Percentiles rank a stretch among this genome's conserved stretches.
phyloP scores from a whole-genome alignment of 1,140 invertebrate species.

The Adelges cooleyi region DNA sequence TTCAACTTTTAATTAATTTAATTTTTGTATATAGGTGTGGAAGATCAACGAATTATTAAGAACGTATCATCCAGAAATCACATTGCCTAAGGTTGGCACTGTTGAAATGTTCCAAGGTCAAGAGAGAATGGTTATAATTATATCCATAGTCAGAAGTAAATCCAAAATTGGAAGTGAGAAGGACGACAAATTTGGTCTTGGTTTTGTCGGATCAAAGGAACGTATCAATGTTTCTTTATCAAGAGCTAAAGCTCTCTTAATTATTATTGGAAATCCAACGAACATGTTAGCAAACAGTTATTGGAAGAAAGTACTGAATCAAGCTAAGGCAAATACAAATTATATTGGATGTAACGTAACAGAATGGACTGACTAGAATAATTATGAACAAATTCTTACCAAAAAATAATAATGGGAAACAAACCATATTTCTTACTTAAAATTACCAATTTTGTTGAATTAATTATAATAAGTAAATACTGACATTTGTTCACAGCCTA shows the following conservation, averaged over 20 bases:
- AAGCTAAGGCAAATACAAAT: background rate
- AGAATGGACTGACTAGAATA: no score
- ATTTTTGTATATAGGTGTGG: conserved; percentile 46
- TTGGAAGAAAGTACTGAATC: conserved; percentile 42
- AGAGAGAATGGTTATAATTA: conserved; percentile 71
- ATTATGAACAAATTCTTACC: no score
- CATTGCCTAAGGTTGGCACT: conserved; percentile 70
- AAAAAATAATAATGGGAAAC: no score
- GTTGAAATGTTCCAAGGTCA: conserved; percentile 96
- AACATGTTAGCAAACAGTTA: conserved; percentile 48
- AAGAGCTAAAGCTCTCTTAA: conserved; percentile 60
- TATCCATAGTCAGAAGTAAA: conserved; percentile 63
- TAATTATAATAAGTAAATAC: no score
- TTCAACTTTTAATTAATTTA: no score
- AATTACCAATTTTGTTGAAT: no score
- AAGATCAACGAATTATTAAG: conserved; percentile 59
- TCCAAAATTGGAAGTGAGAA: conserved; percentile 42
- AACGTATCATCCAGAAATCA: conserved; percentile 43
- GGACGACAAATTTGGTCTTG: conserved; percentile 51
- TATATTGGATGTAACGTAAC: conserved; percentile 29
- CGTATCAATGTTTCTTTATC: conserved; percentile 77
- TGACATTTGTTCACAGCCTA: no score
- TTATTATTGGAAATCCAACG: conserved; percentile 68
- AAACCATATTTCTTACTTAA: no score
- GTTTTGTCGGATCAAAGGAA: conserved; percentile 62